Conservation (phyloP, 2,888 invertebrate genomes). For the Halictus ligatus region DNA sequence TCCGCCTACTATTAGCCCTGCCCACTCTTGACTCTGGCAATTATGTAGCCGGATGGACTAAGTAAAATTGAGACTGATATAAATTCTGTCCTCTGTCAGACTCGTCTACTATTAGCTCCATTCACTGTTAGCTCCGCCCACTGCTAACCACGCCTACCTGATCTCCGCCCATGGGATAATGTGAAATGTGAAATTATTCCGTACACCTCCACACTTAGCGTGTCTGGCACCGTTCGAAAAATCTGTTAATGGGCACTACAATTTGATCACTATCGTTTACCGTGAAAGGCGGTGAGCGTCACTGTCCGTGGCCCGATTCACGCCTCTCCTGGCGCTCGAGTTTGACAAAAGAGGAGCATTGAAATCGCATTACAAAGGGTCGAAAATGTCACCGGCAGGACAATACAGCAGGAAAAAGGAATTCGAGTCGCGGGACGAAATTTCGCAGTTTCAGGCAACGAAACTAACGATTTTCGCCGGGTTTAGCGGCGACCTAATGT, state of each 20-base stretch:
- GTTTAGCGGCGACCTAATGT: neutral
- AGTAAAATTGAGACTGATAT: too few relatives aligned
- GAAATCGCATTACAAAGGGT: neutral
- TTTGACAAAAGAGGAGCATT: neutral
- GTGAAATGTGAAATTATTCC: too few relatives aligned
- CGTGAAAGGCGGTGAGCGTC: accelerated
- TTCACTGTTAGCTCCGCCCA: neutral
- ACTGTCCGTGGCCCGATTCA: neutral
- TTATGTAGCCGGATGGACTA: too few relatives aligned
- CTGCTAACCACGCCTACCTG: neutral
- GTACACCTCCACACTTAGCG: neutral
- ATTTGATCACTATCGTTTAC: neutral
- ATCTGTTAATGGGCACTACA: neutral
- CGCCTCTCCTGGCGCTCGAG: neutral
- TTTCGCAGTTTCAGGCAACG: neutral
- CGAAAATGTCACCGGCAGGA: neutral
- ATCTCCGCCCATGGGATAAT: neutral
- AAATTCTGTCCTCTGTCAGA: too few relatives aligned
- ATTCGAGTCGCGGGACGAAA: neutral
- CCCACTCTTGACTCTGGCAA: too few relatives aligned
- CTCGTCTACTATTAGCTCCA: neutral
- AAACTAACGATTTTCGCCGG: neutral
- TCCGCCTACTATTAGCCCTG: neutral
- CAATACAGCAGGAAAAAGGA: neutral
- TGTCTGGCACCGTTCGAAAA: neutral